These are phyloP conservation scores for Drosophila kuntzei DNA, from an alignment of 2,888 invertebrate species.

Conservation along the genomic window DNA sequence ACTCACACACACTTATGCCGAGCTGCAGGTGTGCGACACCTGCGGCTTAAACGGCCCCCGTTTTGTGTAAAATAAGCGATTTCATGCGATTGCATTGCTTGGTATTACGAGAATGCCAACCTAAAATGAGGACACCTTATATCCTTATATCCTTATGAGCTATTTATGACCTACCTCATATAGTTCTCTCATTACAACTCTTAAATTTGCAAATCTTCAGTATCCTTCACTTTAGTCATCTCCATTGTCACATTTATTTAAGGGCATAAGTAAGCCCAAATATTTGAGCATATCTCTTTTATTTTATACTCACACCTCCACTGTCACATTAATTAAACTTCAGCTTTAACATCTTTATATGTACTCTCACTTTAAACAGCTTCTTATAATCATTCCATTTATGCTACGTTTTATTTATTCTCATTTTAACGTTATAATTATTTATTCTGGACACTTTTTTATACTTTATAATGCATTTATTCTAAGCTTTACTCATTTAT, in stretches of 20 bases:
- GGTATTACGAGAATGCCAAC: conserved; percentile 14
- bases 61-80: conserved; percentile 64
- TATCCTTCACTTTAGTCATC: too few relatives aligned
- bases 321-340: too few relatives aligned
- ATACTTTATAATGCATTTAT: not conserved
- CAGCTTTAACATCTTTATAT: too few relatives aligned
- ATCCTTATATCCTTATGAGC: conserved; percentile 1
- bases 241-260: conserved; percentile 3
- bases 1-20: conserved; percentile 9
- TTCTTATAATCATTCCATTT: too few relatives aligned
- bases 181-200: not conserved
- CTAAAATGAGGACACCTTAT: not conserved
- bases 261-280: too few relatives aligned
- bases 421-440: not conserved
- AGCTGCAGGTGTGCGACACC: conserved; percentile 33
- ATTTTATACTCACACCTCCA: not conserved
- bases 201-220: too few relatives aligned
- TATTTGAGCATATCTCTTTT: too few relatives aligned
- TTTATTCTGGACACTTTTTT: not conserved
- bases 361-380: too few relatives aligned
- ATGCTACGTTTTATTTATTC: not conserved
- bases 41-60: conserved; percentile 44
- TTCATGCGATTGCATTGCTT: conserved; percentile 26
- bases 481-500: not conserved
- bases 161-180: conserved; percentile 2